Base-by-base conservation (phyloP, 1,140 invertebrate species). In the Kradibia gibbosae region DNA sequence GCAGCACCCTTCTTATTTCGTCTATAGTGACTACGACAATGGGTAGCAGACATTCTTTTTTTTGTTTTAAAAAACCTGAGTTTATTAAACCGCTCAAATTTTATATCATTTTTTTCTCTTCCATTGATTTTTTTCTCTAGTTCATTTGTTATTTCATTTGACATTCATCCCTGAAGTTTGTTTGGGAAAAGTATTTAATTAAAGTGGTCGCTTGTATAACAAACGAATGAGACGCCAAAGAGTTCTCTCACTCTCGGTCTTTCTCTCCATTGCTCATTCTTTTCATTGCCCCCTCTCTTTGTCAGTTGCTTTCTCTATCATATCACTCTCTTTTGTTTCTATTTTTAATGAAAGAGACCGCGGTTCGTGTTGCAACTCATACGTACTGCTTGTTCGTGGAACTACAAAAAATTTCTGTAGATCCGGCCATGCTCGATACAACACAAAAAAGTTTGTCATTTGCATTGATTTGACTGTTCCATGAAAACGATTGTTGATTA, bases 361-460 rank as follows among this genome's bases (percentile, higher is more conserved):
- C 22, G 57, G 60, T 65, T 62, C 50, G 39, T 62, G 62, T 10
- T 77, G 34, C 45, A 50, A 50, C 73, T 60, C 15, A 39, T 1
- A 48, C 31, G 36, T 73, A 42, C 28, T 71, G 55, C 50, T 71
- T 42, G 74, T 60, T 36, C 28, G 42, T 4, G 25, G 22, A 0
- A 28, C 7, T 17, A 53, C 39, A 34, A 62, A 78, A 78, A 62
- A 57, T 57, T 22, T 5, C 34, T 10, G 36, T 31, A 48, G 31
- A 10, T 34, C 74, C 31, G 36, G 72, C 77, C 71, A 79, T 79
- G 53, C 50, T 39, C 25, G 13, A 25, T 25, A 13, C n/a, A n/a
- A 7, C 50, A 79, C 67, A 79, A 79, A 79, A 79, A 79, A 79
- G 77, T 79, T 79, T 34, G 48, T 67, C 34, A 67, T 67, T 67